A percentile compares a stretch with the other conserved stretches of the same genome.
Evolutionary conservation across 2,797 vertebrate genomes (phyloP).

Genomic region (Rhinatrema bivittatum): DNA sequence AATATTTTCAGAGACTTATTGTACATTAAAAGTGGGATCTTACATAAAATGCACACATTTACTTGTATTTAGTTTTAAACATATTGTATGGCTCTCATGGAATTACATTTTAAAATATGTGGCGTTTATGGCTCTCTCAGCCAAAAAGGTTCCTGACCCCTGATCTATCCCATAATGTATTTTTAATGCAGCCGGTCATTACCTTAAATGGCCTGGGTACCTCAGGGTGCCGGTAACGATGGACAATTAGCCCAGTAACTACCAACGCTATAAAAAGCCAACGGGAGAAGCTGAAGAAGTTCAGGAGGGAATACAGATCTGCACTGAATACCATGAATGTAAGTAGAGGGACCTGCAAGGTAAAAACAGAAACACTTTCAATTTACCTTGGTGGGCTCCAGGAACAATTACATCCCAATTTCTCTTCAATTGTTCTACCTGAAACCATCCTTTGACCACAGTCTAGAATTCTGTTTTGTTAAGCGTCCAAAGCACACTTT

Average conservation of each 20-base stretch:
- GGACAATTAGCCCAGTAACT: conserved; percentile 47
- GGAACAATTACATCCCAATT: background rate
- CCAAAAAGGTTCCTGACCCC: too few species aligned
- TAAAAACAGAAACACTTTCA: conserved; percentile 16
- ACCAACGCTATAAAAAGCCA: conserved; percentile 59
- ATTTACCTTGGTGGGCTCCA: rapidly evolving
- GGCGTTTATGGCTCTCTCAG: too few species aligned
- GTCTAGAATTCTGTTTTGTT: background rate
- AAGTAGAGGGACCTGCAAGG: conserved; percentile 35
- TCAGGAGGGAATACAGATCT: conserved; percentile 51
- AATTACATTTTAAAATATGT: too few species aligned
- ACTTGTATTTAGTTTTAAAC: too few species aligned
- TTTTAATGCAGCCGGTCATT: background rate
- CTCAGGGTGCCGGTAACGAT: conserved; percentile 38
- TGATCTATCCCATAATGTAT: too few species aligned
- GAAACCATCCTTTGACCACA: too few species aligned
- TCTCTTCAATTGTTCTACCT: too few species aligned
- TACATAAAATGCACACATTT: too few species aligned
- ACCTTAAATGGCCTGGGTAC: conserved; percentile 49
- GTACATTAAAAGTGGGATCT: too few species aligned
- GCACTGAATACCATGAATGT: conserved; percentile 52
- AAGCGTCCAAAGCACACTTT: too few species aligned
- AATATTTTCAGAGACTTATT: too few species aligned
- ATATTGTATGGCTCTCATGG: too few species aligned
- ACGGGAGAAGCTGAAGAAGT: conserved; percentile 57